Evolutionary conservation across 2,113 vertebrate species (phyloP), one percentile per base, ranked within the genome.

Genomic region (Rousettus leschenaultii): DNA sequence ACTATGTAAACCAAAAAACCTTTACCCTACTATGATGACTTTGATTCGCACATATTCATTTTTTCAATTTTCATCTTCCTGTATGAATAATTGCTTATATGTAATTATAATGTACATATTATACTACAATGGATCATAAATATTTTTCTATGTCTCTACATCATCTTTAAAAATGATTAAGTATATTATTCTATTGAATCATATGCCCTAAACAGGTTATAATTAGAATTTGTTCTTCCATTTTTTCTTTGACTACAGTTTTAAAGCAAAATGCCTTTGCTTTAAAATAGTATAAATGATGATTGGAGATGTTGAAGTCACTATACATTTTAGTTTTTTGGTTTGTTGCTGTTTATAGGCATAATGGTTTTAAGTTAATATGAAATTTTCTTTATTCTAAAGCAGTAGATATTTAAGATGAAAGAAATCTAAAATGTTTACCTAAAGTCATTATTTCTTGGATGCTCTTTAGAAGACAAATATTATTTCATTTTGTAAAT

Each of bases 331-430:
- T 93, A 53, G 28, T 91, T 96, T 73, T 24, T 38, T 83, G 2
- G 89, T 86, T 86, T 73, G 35, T 38, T 79, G 6, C 4, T 68
- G 3, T 91, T 71, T 85, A 1, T 19, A 91, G 55, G 51, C 7
- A 5, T 78, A 59, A 53, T 87, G 16, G 61, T 87, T 96, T 94
- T 82, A 82, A 86, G 40, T 89, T 89, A 91, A 48, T 28, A 53
- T 11, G 30, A 96, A 30, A 51, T 85, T 84, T 93, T 86, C 5
- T 88, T 91, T 89, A 66, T 91, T 93, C 55, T 74, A 86, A 97
- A 87, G 28, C 82, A 91, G 26, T 88, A 70, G 84, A 22, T 85
- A 92, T 66, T 70, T 91, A 77, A 95, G 66, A 61, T 87, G 40
- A 84, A 65, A 35, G 78, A 85, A 92, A 79, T 79, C 16, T 70